Base-by-base conservation (phyloP, 2,888 invertebrate species). In the Noctuana brunneofusca region DNA sequence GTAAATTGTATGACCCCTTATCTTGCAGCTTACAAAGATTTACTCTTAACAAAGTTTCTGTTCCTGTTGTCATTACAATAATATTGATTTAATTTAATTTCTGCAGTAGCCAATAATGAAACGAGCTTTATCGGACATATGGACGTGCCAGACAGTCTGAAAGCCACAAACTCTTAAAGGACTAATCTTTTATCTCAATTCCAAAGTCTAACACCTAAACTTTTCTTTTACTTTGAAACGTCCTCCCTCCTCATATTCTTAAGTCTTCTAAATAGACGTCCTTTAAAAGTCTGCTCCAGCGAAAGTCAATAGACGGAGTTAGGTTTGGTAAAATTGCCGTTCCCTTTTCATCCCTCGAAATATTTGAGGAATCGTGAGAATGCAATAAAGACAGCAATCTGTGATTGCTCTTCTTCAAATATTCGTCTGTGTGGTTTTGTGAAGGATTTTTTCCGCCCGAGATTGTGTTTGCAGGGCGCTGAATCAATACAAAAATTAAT, bases 321-420 rank as follows among this genome's bases (percentile, higher is more conserved):
- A 52, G 58, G 38, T 52, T 49, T 41, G 38, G 20, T 41, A 27
- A 52, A 58, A 58, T 58, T 58, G 52, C 58, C 38, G 30, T 58
- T 58, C 58, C 58, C 58, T 58, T 58, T 58, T 41, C 41, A 52
- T 52, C 49, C 58, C 41, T 20, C 41, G 41, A 50, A 50, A 58
- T 52, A 41, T 58, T 58, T 50, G 50, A 41, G 41, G 38, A 16
- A 50, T 58, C 58, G 38, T 18, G n/a, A 50, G 50, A 50, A 58
- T 41, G 35, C 50, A 58, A 58, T 58, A 58, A 58, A 41, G 50
- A 38, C 35, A 18, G 55, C 49, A 38, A 30, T 41, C 50, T 50
- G 22, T 38, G 58, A 50, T 58, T n/a, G n/a, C n/a, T n/a, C n/a
- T n/a, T 58, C 50, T 27, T 50, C 58, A 58, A 58, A 58, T 58